Conservation (phyloP, 2,113 vertebrate genomes). For the Ifrita kowaldi region DNA sequence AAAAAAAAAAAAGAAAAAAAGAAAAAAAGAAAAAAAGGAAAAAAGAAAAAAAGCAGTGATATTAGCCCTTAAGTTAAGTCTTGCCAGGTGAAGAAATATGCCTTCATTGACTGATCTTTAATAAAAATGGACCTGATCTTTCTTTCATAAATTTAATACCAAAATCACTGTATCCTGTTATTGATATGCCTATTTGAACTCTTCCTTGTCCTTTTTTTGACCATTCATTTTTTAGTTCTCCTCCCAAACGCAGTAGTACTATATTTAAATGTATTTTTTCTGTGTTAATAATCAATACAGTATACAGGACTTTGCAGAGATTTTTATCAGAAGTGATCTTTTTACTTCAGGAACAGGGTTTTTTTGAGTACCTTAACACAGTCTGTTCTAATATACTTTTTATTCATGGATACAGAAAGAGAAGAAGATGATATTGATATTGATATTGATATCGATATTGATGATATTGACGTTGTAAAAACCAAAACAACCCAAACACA, state of each 20-base stretch:
- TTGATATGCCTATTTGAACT: background rate
- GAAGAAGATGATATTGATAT: background rate
- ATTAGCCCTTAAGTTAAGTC: background rate
- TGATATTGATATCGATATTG: background rate
- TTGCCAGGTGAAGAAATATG: background rate
- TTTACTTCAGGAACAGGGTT: background rate
- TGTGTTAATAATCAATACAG: background rate
- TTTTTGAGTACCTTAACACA: background rate
- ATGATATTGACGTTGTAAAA: background rate
- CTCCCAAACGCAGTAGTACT: background rate
- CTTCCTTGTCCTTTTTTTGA: background rate
- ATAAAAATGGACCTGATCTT: background rate
- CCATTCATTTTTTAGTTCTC: background rate
- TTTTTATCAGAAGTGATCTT: background rate
- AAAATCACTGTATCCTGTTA: background rate
- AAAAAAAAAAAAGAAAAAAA: no score
- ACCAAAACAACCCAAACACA: accelerated
- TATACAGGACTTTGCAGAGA: background rate
- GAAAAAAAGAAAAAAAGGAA: background rate
- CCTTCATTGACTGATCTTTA: background rate
- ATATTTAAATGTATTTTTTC: background rate
- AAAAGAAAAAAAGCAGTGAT: background rate
- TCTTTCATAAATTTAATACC: background rate
- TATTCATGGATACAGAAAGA: background rate
- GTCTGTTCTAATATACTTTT: background rate